A percentile compares a stretch with the other conserved stretches of the same genome.
These are phyloP conservation scores for Pavo muticus DNA, from an alignment of 2,113 vertebrate species.

Conservation along the genomic window DNA sequence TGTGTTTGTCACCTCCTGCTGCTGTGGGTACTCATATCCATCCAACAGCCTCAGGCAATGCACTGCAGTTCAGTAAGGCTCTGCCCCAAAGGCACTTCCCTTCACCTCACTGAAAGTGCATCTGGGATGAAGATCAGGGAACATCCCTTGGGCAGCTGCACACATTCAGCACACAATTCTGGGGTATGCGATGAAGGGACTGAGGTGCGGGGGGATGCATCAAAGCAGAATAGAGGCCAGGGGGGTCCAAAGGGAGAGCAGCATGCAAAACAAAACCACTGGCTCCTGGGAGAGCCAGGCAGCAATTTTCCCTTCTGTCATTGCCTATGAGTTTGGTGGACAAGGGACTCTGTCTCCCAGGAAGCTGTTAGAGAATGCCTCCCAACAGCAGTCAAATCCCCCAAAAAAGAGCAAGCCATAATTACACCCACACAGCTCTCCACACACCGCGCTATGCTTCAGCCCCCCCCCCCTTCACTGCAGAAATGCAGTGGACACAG, in stretches of 20 bases:
- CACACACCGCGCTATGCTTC: neutral
- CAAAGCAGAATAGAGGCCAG: neutral
- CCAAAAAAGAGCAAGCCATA: neutral
- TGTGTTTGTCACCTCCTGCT: fast-evolving
- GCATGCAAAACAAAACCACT: neutral
- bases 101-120: neutral
- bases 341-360: slow-evolving; percentile 1
- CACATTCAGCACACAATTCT: fast-evolving
- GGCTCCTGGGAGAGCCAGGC: neutral
- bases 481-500: too few relatives aligned
- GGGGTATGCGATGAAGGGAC: too few relatives aligned
- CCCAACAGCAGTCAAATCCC: slow-evolving; percentile 19
- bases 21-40: neutral
- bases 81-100: neutral
- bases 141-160: neutral
- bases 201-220: neutral
- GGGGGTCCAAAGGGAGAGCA: neutral
- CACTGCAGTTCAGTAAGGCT: neutral
- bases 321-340: neutral
- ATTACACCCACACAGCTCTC: slow-evolving; percentile 53
- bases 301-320: slow-evolving; percentile 13
- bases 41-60: neutral
- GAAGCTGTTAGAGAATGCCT: slow-evolving; percentile 14
- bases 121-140: neutral
- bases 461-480: neutral